Evolutionary conservation across 2,113 vertebrate species (phyloP).

Genomic region (Osmerus eperlanus): DNA sequence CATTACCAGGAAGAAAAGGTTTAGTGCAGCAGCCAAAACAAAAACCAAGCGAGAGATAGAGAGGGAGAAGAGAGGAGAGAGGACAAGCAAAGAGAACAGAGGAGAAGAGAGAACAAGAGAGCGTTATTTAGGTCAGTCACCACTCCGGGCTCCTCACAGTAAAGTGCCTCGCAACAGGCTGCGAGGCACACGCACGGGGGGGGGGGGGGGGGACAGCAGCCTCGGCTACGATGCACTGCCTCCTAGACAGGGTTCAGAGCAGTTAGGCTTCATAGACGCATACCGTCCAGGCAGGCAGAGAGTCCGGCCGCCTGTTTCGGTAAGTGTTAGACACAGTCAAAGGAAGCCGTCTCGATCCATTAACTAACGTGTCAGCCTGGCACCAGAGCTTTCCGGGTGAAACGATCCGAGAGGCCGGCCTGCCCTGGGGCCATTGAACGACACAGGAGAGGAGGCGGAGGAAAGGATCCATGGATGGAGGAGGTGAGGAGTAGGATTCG

Average conservation of each 20-base stretch:
- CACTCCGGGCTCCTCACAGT: conserved; percentile 62
- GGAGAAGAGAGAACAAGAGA: neutral
- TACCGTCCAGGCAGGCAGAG: too few relatives aligned
- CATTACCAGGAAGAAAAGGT: conserved; percentile 59
- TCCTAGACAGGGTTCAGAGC: too few relatives aligned
- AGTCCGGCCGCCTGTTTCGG: neutral
- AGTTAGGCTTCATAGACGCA: too few relatives aligned
- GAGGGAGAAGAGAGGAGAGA: conserved; percentile 23
- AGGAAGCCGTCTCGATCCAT: neutral
- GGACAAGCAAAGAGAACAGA: conserved; percentile 5
- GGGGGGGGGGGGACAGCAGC: too few relatives aligned
- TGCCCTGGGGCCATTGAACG: neutral
- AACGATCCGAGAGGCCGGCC: neutral
- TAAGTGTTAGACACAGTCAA: neutral
- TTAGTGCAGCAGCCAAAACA: conserved; percentile 50
- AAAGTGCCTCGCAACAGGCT: conserved; percentile 42
- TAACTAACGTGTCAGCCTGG: neutral
- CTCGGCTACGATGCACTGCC: too few relatives aligned
- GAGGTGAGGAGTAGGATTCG: neutral
- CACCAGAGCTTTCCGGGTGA: too few relatives aligned
- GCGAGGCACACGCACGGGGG: neutral
- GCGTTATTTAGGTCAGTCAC: conserved; percentile 67
- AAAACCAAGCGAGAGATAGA: conserved; percentile 21
- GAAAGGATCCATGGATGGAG: neutral
- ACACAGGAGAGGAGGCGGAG: neutral